Base-by-base conservation (phyloP, 2,888 invertebrate genomes). In the Phymatocera aterrima region DNA sequence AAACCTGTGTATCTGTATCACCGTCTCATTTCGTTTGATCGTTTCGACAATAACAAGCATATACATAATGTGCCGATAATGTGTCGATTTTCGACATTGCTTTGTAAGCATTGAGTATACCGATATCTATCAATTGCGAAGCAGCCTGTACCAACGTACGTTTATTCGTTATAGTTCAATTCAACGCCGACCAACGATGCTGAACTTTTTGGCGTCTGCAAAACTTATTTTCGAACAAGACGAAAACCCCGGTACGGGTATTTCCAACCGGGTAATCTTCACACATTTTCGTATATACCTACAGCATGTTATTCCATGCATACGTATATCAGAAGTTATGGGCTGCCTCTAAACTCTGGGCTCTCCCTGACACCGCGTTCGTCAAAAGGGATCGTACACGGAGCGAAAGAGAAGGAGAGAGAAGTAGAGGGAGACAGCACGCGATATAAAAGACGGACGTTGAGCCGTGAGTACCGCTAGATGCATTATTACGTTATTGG, bases 401-500 rank as follows among this genome's bases (percentile, higher is more conserved):
- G n/a, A n/a, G n/a, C n/a, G n/a, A n/a, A n/a, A n/a, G n/a, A n/a
- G n/a, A n/a, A n/a, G n/a, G n/a, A n/a, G n/a, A n/a, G n/a, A n/a
- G n/a, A n/a, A n/a, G n/a, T n/a, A n/a, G n/a, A n/a, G n/a, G 5
- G 28, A 15, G 15, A 57, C 10, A 57, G 8, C 15, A 57, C 28
- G 57, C 28, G 57, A 57, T 57, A 21, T 61, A 61, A n/a, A 61
- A 64, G 61, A 64, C 8, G 34, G 18, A 37, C 21, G 64, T 64
- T 37, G n/a, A 3, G 34, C 37, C 43, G 46, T 43, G 24, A 37
- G 57, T 64, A 64, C 37, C 48, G 51, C 28, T 28, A 72, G 72
- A 48, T 75, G 75, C 75, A 57, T 75, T 75, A 75, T 75, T 60
- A 75, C 75, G 57, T 60, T 75, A 60, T 54, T 75, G 75, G 75